Base-by-base conservation (phyloP, 2,797 vertebrate species). In the Eupleurogrammus muticus region DNA sequence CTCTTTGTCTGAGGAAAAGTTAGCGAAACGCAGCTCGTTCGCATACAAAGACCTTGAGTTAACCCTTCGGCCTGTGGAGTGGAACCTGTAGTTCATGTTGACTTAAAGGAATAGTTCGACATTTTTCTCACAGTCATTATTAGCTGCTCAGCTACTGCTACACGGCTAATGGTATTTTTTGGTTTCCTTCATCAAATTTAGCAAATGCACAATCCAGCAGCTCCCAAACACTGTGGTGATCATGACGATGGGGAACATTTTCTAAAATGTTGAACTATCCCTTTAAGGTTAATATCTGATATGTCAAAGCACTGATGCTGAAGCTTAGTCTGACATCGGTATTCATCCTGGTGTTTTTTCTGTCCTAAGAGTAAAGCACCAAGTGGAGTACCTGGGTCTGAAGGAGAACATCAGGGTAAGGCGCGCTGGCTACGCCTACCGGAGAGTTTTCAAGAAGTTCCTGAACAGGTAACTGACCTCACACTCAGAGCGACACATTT, bases 331-430 rank as follows among this genome's bases (percentile, higher is more conserved):
- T 51, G 16, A 42, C 14, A 9, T 34, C 14, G 6, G 65, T 58
- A 17, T 48, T 52, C n/a, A 60, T 51, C 3, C 0, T 20, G 6
- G 21, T 1, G 32, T 65, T 51, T 58, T 34, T 17, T 79, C 35
- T 70, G 42, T 84, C 69, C 66, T 2, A 48, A 99, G 98, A 80
- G 97, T 99, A 16, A 99, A 99, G 84, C 98, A 99, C 84, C 98
- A 99, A 80, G 98, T 99, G 51, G 98, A 99, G 77, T 99, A 99
- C 81, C 93, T 99, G 54, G 98, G 98, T 66, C 93, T 99, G 80
- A 99, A 98, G 87, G 98, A 99, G 84, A 99, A 99, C 75, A 99
- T 99, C 79, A 92, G 98, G 14, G 98, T 99, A 47, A 95, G 98
- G 85, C 95, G 98, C 92, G 98, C 98, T 79, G 98, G 98, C 54